These are phyloP conservation scores for Cordylochernes scorpioides DNA, from an alignment of 2,888 invertebrate species.

Conservation along the genomic window DNA sequence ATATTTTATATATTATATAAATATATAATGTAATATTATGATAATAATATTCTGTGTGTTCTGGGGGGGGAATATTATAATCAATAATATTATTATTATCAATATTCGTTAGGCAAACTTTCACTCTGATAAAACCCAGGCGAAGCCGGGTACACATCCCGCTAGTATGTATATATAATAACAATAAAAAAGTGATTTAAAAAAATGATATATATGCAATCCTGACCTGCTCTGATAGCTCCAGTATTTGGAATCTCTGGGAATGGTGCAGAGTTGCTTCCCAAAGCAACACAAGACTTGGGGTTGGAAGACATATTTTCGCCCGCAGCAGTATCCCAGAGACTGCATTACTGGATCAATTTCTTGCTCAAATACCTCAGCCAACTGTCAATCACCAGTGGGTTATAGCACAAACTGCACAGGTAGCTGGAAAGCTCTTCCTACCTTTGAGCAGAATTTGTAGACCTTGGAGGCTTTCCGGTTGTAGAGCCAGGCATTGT, in stretches of 20 bases:
- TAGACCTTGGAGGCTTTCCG: slow-evolving; percentile 90
- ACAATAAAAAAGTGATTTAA: too few species aligned
- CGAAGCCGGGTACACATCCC: too few species aligned
- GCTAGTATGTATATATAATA: too few species aligned
- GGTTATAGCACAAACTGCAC: too few species aligned
- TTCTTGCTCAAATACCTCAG: slow-evolving; percentile 87
- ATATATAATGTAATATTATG: too few species aligned
- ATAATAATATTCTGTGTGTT: too few species aligned
- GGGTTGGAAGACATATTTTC: slow-evolving; percentile 92
- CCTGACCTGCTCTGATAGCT: slow-evolving; percentile 85
- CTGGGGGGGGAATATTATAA: too few species aligned
- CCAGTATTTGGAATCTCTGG: slow-evolving; percentile 88
- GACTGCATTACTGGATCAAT: slow-evolving; percentile 96
- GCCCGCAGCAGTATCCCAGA: slow-evolving; percentile 89
- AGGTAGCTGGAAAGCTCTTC: too few species aligned
- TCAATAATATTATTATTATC: too few species aligned
- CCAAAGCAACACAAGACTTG: slow-evolving; percentile 96
- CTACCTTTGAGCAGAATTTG: slow-evolving; percentile 89
- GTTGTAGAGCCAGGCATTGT: slow-evolving; percentile 98
- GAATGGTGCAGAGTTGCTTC: slow-evolving; percentile 88
- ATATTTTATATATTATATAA: too few species aligned
- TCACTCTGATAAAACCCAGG: too few species aligned
- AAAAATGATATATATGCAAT: neutral
- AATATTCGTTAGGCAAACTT: too few species aligned
- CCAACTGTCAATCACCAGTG: slow-evolving; percentile 36